Evolutionary conservation across 2,797 vertebrate genomes (phyloP), one percentile per base, ranked within the genome.

Genomic region (Sebastes nivosus): DNA sequence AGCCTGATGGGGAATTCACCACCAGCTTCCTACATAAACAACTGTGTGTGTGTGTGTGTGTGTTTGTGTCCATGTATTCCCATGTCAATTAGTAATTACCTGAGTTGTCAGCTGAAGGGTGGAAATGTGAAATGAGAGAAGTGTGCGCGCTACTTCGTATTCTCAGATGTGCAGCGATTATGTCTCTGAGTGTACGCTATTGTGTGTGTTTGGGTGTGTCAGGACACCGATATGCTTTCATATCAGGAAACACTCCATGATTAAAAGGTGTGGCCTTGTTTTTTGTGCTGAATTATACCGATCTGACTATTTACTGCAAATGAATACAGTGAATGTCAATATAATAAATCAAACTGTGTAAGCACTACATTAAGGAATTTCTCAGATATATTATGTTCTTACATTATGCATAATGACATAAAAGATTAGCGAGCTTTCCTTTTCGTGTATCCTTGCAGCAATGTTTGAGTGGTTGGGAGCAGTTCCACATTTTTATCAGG

Each of bases 201-300:
- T 61, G 27, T 67, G 63, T 67, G 22, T 73, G 16, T 57, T n/a
- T 67, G 69, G 50, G 79, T 72, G 76, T 84, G 80, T 80, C 65
- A 50, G 67, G 25, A 11, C 55, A 29, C 32, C 46, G 7, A 22
- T 25, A n/a, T 2, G 25, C 42, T 79, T 54, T 76, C 3, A 25
- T 27, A 24, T 10, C 13, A 75, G 66, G 24, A 70, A 16, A 54
- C 38, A 13, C 6, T 76, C 6, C 10, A 46, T 32, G n/a, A 66
- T 67, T 24, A 46, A 70, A 55, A 68, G 63, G 32, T 69, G 7
- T 18, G 27, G n/a, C 25, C 65, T 63, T 5, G 20, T 54, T 73
- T 27, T 42, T 6, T 18, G 25, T 71, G 16, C 54, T 52, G 14
- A 64, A 42, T 59, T 5, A 13, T 2, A 7, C 27, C 67, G 0